phyloP scores from a whole-genome alignment of 2,797 vertebrate genomes.

The Platalea minor region DNA sequence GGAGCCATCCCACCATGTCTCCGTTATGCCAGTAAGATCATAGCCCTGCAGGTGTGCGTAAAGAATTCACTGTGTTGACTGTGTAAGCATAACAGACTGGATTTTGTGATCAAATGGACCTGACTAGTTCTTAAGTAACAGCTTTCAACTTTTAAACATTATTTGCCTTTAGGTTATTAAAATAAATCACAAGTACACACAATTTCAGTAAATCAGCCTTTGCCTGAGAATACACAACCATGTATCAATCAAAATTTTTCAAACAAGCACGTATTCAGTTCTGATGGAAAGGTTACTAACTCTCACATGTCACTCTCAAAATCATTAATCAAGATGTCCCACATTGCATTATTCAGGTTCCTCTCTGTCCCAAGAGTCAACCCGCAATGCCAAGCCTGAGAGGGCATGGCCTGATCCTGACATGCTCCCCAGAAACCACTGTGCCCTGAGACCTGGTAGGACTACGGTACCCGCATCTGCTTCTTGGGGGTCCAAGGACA shows the following conservation, averaged over 20 bases:
- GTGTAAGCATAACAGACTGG: not conserved
- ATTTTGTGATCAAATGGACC: not conserved
- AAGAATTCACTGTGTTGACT: not conserved
- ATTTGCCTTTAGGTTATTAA: not conserved
- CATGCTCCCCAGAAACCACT: not conserved
- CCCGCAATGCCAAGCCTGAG: fast-evolving
- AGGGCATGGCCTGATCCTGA: not conserved
- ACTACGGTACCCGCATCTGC: not conserved
- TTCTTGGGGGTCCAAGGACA: not conserved
- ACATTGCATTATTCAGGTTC: not conserved
- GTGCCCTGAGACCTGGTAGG: fast-evolving
- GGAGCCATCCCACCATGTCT: not conserved
- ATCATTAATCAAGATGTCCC: no score
- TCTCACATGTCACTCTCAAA: not conserved
- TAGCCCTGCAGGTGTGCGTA: not conserved
- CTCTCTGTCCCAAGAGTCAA: not conserved
- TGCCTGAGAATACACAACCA: not conserved
- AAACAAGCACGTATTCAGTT: not conserved
- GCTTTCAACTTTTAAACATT: not conserved
- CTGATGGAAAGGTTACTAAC: not conserved
- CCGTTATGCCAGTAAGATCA: not conserved
- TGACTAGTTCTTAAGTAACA: not conserved
- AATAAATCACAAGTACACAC: not conserved
- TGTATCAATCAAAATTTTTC: not conserved
- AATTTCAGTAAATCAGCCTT: not conserved